These are phyloP conservation scores for Jordanella pulchra DNA, from an alignment of 2,797 vertebrate species.

Conservation along the genomic window DNA sequence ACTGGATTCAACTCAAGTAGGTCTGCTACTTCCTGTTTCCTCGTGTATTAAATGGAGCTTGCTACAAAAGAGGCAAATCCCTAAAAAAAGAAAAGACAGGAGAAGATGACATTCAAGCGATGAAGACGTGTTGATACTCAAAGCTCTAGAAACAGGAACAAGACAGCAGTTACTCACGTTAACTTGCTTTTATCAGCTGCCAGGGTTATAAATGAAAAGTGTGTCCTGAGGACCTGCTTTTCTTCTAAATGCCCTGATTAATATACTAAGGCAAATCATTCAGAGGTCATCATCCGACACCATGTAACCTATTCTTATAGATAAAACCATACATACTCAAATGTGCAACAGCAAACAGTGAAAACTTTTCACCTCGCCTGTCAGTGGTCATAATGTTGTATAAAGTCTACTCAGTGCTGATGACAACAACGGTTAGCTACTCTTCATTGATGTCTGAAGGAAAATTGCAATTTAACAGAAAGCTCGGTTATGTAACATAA, in stretches of 20 bases:
- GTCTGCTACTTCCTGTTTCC: not conserved
- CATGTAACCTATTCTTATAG: not conserved
- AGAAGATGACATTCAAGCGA: no score
- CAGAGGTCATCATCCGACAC: not conserved
- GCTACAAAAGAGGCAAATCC: no score
- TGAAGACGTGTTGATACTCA: not conserved
- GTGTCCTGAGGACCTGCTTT: not conserved
- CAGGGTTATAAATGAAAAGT: not conserved
- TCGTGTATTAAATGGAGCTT: no score
- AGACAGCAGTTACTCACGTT: not conserved
- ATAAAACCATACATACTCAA: not conserved
- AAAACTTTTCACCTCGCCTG: not conserved
- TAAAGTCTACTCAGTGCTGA: not conserved
- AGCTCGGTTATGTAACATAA: conserved; percentile 56
- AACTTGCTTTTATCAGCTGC: not conserved
- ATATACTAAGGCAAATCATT: no score
- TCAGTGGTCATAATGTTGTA: not conserved
- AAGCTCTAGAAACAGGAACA: not conserved
- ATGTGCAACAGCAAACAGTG: not conserved
- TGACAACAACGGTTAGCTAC: conserved; percentile 28
- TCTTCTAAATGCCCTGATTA: not conserved
- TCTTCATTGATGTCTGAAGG: conserved; percentile 58
- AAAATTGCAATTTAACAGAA: conserved; percentile 40
- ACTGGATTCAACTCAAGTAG: no score
- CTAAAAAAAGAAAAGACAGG: no score